Evolutionary conservation across 2,113 vertebrate species (phyloP).

Genomic region (Cygnus atratus): DNA sequence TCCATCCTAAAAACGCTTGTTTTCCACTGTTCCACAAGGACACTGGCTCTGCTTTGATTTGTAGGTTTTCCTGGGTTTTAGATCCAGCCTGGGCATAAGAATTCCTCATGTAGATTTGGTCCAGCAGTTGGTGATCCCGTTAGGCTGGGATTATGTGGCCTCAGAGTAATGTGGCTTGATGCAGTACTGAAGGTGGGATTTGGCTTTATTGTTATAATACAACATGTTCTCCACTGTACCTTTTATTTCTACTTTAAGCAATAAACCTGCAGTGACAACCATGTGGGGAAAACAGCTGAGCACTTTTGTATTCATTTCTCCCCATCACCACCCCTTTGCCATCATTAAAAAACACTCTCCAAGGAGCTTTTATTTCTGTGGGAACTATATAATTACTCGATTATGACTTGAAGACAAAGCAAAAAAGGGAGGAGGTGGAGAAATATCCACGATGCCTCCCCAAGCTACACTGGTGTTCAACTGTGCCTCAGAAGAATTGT

Average conservation of each 20-base stretch:
- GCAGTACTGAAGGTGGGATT: neutral
- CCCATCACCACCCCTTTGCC: neutral
- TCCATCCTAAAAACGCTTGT: neutral
- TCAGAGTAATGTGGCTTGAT: neutral
- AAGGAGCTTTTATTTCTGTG: neutral
- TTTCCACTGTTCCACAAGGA: neutral
- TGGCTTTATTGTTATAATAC: neutral
- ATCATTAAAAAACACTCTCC: neutral
- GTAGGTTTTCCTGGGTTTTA: neutral
- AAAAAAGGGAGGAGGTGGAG: neutral
- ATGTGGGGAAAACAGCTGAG: neutral
- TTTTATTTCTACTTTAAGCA: neutral
- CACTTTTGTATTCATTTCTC: neutral
- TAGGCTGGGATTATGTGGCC: neutral
- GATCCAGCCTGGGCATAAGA: neutral
- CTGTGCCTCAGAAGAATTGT: neutral
- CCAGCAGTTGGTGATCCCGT: neutral
- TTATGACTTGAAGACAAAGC: neutral
- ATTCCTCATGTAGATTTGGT: accelerated
- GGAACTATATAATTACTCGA: neutral
- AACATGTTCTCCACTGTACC: neutral
- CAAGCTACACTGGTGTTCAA: accelerated
- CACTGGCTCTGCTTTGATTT: neutral
- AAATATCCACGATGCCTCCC: neutral
- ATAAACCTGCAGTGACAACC: neutral